phyloP scores from a whole-genome alignment of 1,140 invertebrate genomes.

The Metaphire vulgaris region DNA sequence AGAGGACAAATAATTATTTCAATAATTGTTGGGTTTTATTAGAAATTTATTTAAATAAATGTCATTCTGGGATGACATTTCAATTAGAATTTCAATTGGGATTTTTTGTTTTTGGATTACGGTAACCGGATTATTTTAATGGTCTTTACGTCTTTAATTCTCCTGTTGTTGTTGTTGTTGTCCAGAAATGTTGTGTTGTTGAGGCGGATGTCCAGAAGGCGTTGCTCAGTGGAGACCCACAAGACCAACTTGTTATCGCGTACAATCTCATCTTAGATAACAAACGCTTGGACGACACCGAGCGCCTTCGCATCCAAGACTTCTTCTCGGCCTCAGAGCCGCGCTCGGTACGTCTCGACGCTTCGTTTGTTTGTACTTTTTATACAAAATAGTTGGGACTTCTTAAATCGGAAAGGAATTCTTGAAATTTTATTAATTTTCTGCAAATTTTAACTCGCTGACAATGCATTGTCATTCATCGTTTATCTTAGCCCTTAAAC shows the following conservation, averaged over 20 bases:
- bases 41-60: constrained; percentile 5
- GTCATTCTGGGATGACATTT: neutral
- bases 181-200: constrained; percentile 86
- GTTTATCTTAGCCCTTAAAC: constrained; percentile 1
- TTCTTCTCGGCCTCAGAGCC: constrained; percentile 87
- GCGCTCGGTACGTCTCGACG: constrained; percentile 59
- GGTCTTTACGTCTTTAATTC: too few relatives aligned
- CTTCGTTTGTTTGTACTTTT: neutral
- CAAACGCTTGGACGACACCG: constrained; percentile 82
- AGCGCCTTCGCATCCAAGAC: constrained; percentile 85
- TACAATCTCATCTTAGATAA: constrained; percentile 99
- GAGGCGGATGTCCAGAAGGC: constrained; percentile 90
- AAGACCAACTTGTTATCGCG: constrained; percentile 95
- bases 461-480: constrained; percentile 37
- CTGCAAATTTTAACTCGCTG: neutral
- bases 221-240: constrained; percentile 86
- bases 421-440: neutral
- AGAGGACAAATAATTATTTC: neutral
- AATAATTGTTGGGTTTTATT: neutral
- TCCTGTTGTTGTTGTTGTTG: too few relatives aligned
- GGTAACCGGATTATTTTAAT: too few relatives aligned
- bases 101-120: neutral
- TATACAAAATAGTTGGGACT: neutral
- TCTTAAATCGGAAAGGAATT: neutral
- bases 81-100: neutral